phyloP scores from a whole-genome alignment of 1,140 invertebrate genomes.

The Brachionus paranguensis region DNA sequence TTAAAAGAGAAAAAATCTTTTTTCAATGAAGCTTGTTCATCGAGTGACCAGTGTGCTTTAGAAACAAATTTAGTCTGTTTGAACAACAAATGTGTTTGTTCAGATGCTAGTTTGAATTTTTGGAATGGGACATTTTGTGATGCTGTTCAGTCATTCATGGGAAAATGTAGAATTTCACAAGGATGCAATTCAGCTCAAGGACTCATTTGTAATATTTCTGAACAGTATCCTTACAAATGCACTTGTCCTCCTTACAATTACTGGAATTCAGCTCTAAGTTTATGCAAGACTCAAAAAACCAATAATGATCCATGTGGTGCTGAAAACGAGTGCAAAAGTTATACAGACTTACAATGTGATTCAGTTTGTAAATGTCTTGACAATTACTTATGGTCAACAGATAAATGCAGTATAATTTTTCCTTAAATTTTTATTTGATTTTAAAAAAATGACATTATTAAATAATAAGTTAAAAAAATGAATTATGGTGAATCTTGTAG shows the following conservation, averaged over 20 bases:
- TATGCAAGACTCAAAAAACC: not conserved
- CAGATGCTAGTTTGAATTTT: not conserved
- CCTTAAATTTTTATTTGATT: not conserved
- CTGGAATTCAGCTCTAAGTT: not conserved
- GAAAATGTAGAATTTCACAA: not conserved
- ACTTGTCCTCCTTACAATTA: not conserved
- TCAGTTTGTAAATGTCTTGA: not conserved
- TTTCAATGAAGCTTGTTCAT: not conserved
- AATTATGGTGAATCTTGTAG: not conserved
- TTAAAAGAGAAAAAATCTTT: not conserved
- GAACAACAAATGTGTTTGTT: not conserved
- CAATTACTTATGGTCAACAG: slow-evolving; percentile 7
- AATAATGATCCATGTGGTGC: not conserved
- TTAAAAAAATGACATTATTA: not conserved
- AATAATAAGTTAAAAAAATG: slow-evolving; percentile 13
- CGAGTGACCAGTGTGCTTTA: not conserved
- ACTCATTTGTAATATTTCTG: slow-evolving; percentile 23
- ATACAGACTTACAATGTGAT: not conserved
- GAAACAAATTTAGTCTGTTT: slow-evolving; percentile 13
- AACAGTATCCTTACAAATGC: not conserved
- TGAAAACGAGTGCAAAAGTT: not conserved
- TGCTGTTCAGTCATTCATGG: not conserved
- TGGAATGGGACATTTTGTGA: slow-evolving; percentile 37
- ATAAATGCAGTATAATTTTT: not conserved
- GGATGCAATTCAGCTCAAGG: slow-evolving; percentile 18